A percentile compares a stretch with the other conserved stretches of the same genome.
Conservation (phyloP, 2,797 vertebrate genomes). For the Crocodylus rhombifer region DNA sequence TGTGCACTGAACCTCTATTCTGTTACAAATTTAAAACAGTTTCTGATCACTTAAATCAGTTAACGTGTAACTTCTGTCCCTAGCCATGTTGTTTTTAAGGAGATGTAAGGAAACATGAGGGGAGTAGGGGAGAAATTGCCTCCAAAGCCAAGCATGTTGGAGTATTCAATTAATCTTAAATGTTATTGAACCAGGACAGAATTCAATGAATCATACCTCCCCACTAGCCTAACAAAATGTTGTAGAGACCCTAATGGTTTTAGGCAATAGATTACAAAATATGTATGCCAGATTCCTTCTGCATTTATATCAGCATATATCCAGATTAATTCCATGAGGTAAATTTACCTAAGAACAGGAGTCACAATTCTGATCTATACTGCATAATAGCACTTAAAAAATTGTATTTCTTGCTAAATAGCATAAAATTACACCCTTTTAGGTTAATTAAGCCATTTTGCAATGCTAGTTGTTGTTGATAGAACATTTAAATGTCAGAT, state of each 20-base stretch:
- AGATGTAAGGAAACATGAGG: neutral
- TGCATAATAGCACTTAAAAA: slow-evolving; percentile 46
- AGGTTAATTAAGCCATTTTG: slow-evolving; percentile 66
- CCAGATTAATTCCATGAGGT: neutral
- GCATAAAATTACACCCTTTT: slow-evolving; percentile 74
- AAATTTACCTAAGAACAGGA: neutral
- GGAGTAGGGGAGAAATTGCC: neutral
- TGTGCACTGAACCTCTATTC: too few species aligned
- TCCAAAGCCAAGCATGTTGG: neutral
- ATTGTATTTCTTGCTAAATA: slow-evolving; percentile 63
- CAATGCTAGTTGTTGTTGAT: slow-evolving; percentile 34
- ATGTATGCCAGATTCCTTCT: neutral
- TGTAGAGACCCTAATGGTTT: neutral
- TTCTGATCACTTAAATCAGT: too few species aligned
- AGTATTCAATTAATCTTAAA: neutral
- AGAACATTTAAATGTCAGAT: slow-evolving; percentile 59
- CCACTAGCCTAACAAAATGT: neutral
- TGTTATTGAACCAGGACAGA: neutral
- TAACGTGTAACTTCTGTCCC: too few species aligned
- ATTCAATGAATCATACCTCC: neutral
- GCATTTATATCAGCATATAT: neutral
- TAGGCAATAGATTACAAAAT: slow-evolving; percentile 15
- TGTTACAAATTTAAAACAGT: too few species aligned
- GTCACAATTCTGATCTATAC: slow-evolving; percentile 2
- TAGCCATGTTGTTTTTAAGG: neutral